A percentile compares a stretch with the other conserved stretches of the same genome.
These are phyloP conservation scores for Acanthurus leucopareius DNA, from an alignment of 2,797 vertebrate genomes.

Conservation along the genomic window DNA sequence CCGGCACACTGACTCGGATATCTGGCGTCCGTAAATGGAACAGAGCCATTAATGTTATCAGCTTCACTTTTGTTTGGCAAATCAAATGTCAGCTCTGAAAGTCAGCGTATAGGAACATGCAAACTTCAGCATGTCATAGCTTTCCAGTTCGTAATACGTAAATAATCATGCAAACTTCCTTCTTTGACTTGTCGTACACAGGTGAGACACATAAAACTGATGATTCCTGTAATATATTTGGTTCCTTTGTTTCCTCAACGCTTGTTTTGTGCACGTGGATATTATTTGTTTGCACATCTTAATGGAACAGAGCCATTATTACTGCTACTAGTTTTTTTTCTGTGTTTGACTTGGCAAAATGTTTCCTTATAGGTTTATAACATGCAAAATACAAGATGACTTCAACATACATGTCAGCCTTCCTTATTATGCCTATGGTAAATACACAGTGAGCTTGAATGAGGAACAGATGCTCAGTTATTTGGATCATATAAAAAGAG, in stretches of 20 bases:
- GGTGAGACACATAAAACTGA: neutral
- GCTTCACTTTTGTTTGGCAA: conserved; percentile 15
- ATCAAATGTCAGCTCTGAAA: neutral
- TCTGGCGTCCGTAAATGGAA: neutral
- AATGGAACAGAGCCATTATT: neutral
- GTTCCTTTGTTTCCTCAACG: neutral
- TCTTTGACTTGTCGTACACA: neutral
- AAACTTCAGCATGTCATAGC: neutral
- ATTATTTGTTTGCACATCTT: neutral
- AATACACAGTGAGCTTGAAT: neutral
- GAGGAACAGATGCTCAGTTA: neutral
- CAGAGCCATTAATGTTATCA: conserved; percentile 6
- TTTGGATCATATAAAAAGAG: neutral
- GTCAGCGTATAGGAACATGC: neutral
- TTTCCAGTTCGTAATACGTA: neutral
- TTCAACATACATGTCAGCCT: neutral
- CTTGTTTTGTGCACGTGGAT: neutral
- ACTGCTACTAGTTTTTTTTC: neutral
- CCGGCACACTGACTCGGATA: too few relatives aligned
- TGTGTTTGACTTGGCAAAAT: neutral
- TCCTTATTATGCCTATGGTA: neutral
- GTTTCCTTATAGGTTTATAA: neutral
- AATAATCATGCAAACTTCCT: conserved; percentile 1
- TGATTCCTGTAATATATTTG: neutral
- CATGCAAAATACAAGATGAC: neutral